Percentiles rank a stretch among this genome's conserved stretches.
Conservation (phyloP, 2,888 invertebrate species). For the Saturnia japonica region DNA sequence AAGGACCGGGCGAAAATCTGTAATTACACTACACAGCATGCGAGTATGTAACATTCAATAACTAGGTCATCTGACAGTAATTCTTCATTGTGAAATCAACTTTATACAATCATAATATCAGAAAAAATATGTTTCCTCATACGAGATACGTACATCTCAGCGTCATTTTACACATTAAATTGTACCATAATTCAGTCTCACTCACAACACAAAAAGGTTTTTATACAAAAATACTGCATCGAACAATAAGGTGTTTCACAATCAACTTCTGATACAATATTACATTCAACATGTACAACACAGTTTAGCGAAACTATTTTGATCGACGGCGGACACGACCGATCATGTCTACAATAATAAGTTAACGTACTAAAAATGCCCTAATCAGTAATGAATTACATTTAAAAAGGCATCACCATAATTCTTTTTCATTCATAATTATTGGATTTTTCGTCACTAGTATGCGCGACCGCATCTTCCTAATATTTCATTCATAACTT, state of each 20-base stretch:
- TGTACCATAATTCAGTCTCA: constrained; percentile 80
- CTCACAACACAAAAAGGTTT: constrained; percentile 72
- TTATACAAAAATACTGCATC: constrained; percentile 78
- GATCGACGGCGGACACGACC: constrained; percentile 75
- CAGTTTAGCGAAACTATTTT: constrained; percentile 66
- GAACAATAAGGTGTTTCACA: constrained; percentile 61
- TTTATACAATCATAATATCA: constrained; percentile 61
- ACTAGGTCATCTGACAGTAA: constrained; percentile 59
- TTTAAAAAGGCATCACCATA: constrained; percentile 74
- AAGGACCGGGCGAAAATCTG: constrained; percentile 80
- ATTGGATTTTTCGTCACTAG: constrained; percentile 81
- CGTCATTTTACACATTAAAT: constrained; percentile 65
- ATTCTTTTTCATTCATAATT: constrained; percentile 70
- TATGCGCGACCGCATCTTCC: constrained; percentile 82
- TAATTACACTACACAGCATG: constrained; percentile 77
- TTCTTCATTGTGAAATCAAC: constrained; percentile 44
- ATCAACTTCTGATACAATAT: constrained; percentile 52
- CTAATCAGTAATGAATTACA: constrained; percentile 75
- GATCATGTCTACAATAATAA: constrained; percentile 73
- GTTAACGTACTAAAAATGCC: constrained; percentile 79
- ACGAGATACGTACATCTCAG: constrained; percentile 50
- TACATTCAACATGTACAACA: constrained; percentile 36
- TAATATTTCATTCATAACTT: constrained; percentile 76
- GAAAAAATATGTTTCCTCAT: constrained; percentile 56
- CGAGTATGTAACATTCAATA: constrained; percentile 71